Evolutionary conservation across 1,140 invertebrate genomes (phyloP).

Genomic region (Pseudomyrmex gracilis): DNA sequence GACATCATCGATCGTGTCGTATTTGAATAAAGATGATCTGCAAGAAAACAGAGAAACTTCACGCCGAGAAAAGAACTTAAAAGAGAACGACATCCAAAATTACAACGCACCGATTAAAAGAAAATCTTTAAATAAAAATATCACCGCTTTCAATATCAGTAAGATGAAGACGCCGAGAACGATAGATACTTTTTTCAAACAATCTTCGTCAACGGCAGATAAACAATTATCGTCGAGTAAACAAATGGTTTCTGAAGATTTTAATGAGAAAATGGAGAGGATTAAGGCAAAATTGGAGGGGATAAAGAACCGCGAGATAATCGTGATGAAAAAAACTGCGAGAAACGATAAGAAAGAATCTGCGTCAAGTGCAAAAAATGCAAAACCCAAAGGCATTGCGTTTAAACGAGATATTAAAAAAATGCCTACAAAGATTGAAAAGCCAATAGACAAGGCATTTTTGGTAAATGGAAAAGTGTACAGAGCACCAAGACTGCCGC

Average conservation of each 20-base stretch:
- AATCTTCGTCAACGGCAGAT: background rate
- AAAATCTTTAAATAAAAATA: background rate
- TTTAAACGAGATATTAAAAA: background rate
- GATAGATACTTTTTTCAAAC: slow-evolving; percentile 40
- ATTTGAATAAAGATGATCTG: background rate
- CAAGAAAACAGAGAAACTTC: background rate
- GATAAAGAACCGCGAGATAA: slow-evolving; percentile 40
- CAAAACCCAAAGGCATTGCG: background rate
- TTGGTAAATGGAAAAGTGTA: slow-evolving; percentile 76
- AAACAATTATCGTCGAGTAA: background rate
- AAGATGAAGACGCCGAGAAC: background rate
- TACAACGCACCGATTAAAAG: background rate
- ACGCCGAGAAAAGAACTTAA: background rate
- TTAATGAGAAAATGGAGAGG: background rate
- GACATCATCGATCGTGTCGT: background rate
- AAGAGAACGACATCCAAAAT: background rate
- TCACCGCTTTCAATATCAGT: background rate
- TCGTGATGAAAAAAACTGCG: background rate
- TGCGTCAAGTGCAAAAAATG: background rate
- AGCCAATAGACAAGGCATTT: slow-evolving; percentile 72
- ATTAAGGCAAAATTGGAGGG: slow-evolving; percentile 14
- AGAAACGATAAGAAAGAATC: background rate
- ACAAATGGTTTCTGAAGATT: background rate
- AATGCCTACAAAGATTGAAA: background rate
- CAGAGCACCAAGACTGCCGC: slow-evolving; percentile 74